phyloP scores from a whole-genome alignment of 2,888 invertebrate species.

The Litoditis marina region DNA sequence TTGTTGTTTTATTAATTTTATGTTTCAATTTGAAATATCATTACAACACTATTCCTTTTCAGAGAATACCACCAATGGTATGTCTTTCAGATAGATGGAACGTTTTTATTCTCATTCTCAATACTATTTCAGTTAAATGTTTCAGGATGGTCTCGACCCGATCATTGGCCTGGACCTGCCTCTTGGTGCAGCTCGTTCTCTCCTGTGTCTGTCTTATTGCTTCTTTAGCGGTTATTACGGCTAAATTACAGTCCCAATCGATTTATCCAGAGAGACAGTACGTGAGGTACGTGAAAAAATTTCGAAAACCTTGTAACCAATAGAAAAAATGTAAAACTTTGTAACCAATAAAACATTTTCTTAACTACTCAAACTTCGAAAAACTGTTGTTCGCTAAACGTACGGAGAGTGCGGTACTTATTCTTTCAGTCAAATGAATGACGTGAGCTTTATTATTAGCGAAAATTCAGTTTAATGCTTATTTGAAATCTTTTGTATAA shows the following conservation, averaged over 20 bases:
- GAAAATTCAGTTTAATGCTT: neutral
- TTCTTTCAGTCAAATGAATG: neutral
- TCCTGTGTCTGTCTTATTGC: slow-evolving; percentile 51
- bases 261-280: slow-evolving; percentile 34
- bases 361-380: too few relatives aligned
- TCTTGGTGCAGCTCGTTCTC: slow-evolving; percentile 53
- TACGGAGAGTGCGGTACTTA: neutral
- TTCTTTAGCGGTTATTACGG: slow-evolving; percentile 48
- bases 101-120: too few relatives aligned
- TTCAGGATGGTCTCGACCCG: slow-evolving; percentile 49
- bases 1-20: too few relatives aligned
- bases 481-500: neutral
- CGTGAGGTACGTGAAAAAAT: slow-evolving; percentile 35
- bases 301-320: neutral
- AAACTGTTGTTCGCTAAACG: neutral
- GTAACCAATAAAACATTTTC: too few relatives aligned
- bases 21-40: too few relatives aligned
- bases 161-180: slow-evolving; percentile 51
- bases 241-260: slow-evolving; percentile 42
- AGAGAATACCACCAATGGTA: too few relatives aligned
- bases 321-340: neutral
- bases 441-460: neutral
- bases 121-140: neutral
- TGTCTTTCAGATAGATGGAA: too few relatives aligned
- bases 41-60: too few relatives aligned